Conservation (phyloP, 1,140 invertebrate species). For the Grapholita molesta region DNA sequence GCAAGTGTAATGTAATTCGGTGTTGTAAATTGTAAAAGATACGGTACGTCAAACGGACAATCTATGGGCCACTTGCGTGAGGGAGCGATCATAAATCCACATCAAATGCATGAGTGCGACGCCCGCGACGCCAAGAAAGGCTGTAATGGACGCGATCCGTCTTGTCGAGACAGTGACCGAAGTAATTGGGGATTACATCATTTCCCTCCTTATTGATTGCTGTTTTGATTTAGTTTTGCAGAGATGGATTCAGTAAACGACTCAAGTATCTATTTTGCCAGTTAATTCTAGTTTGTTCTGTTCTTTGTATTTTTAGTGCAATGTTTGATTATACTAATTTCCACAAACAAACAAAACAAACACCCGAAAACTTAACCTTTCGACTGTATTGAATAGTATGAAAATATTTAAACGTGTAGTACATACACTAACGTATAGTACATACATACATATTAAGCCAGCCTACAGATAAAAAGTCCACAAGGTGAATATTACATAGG, state of each 20-base stretch:
- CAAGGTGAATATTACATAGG: too few species aligned
- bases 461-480: too few species aligned
- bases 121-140: conserved; percentile 9
- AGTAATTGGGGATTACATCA: conserved; percentile 12
- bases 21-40: background rate
- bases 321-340: too few species aligned
- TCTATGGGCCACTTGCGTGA: background rate
- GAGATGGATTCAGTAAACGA: background rate
- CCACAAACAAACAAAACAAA: too few species aligned
- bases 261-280: too few species aligned
- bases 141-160: conserved; percentile 9
- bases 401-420: too few species aligned
- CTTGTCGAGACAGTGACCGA: conserved; percentile 6
- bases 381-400: too few species aligned
- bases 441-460: too few species aligned
- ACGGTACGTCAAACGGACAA: background rate
- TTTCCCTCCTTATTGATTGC: conserved; percentile 5
- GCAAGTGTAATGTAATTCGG: background rate
- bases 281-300: too few species aligned
- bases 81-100: conserved; percentile 4
- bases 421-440: too few species aligned
- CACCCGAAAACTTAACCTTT: too few species aligned
- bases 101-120: conserved; percentile 14
- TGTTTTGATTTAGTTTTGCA: conserved; percentile 8
- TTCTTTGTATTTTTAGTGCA: too few species aligned